Evolutionary conservation across 2,888 invertebrate genomes (phyloP).

Genomic region (Melipona beecheii): DNA sequence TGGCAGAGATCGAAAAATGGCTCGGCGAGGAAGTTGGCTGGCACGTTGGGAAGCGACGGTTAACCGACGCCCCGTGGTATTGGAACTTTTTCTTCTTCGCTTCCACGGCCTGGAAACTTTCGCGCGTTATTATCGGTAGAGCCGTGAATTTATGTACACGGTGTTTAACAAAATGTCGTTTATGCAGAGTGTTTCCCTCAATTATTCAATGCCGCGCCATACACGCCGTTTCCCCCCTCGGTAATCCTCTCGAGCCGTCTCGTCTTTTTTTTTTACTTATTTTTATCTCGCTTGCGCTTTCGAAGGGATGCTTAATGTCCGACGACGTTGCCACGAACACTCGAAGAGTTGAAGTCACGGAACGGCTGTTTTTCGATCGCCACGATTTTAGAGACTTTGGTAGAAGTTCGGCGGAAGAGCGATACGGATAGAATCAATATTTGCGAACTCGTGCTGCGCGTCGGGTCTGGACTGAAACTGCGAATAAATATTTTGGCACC

Average conservation of each 20-base stretch:
- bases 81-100: slow-evolving; percentile 47
- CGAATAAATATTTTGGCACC: slow-evolving; percentile 14
- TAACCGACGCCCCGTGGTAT: slow-evolving; percentile 45
- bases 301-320: background rate
- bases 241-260: background rate
- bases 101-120: slow-evolving; percentile 34
- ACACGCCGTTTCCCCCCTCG: background rate
- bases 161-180: slow-evolving; percentile 54
- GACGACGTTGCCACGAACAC: background rate
- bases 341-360: background rate
- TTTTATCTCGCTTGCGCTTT: background rate
- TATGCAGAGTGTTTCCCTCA: slow-evolving; percentile 11
- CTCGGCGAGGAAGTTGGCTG: slow-evolving; percentile 38
- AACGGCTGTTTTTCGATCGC: background rate
- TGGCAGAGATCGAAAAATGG: slow-evolving; percentile 62
- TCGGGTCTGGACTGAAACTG: background rate
- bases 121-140: slow-evolving; percentile 47
- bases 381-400: background rate
- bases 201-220: slow-evolving; percentile 11
- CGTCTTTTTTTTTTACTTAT: no score
- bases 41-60: slow-evolving; percentile 34
- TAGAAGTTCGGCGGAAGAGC: background rate
- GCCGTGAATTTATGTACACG: slow-evolving; percentile 49
- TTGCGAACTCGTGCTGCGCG: slow-evolving; percentile 6
- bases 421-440: slow-evolving; percentile 13